phyloP scores from a whole-genome alignment of 2,113 vertebrate species.

The Centropus unirufus region DNA sequence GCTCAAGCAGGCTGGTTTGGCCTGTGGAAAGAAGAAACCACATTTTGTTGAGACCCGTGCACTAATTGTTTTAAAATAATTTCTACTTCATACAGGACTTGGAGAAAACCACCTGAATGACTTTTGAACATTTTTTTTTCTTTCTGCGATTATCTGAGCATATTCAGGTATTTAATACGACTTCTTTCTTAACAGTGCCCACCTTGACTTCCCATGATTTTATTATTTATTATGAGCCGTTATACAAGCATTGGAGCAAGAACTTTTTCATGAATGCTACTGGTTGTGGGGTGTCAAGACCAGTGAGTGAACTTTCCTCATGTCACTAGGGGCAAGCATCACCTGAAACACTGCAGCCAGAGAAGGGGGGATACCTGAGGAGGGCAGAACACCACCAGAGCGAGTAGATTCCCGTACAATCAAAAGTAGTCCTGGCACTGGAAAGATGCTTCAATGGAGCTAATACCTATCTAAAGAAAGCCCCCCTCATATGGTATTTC shows the following conservation, averaged over 20 bases:
- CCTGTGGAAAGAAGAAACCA: neutral
- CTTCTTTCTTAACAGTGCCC: neutral
- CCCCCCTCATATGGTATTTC: neutral
- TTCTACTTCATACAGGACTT: neutral
- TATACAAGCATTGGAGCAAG: neutral
- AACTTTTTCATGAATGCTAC: neutral
- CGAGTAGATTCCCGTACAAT: neutral
- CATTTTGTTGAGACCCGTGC: neutral
- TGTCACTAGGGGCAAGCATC: neutral
- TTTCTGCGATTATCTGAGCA: neutral
- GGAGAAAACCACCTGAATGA: neutral
- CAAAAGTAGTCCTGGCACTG: neutral
- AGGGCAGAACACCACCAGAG: neutral
- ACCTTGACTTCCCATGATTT: neutral
- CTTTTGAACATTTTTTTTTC: neutral
- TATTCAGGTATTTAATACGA: neutral
- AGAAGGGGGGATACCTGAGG: neutral
- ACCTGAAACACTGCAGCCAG: accelerated
- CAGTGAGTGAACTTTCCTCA: neutral
- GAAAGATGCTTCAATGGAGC: neutral
- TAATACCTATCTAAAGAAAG: neutral
- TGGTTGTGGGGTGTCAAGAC: neutral
- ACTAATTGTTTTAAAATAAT: neutral
- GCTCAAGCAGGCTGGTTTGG: neutral
- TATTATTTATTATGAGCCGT: neutral